Base-by-base conservation (phyloP, 2,888 invertebrate species). In the Lepidocyrtoides sp. region DNA sequence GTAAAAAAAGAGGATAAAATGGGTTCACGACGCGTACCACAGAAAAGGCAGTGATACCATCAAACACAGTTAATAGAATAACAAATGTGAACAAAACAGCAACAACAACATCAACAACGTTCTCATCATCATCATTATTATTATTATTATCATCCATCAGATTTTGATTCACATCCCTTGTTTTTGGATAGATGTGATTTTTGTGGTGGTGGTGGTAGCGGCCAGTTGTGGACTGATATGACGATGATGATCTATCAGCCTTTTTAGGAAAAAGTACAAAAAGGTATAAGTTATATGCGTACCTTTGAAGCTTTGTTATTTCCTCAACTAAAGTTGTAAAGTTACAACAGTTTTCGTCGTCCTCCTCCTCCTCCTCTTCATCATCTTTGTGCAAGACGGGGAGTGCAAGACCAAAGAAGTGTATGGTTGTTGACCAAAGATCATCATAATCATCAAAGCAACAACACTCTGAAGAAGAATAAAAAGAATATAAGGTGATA, bases 251-350 rank as follows among this genome's bases (percentile, higher is more conserved):
- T 81, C 72, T 81, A 57, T 82, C 82, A 75, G 60, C 91, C 91
- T 81, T 91, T 91, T 91, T 91, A 81, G 91, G 91, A 86, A 90
- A 29, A 84, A 79, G 84, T 77, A 44, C 17, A 79, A 79, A 87
- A 87, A 75, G 44, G 57, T 57, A 44, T n/a, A 29, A 36, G 32
- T 32, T 57, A 54, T n/a, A n/a, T n/a, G n/a, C n/a, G n/a, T 79
- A 17, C 54, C 29, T 51, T 23, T 72, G 26, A 51, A 66, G 84
- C n/a, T 29, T 54, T 69, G n/a, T 84, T 84, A 69, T 84, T 84
- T 84, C 84, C 84, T 84, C 69, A 84, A 84, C 69, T 84, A n/a
- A n/a, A n/a, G n/a, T n/a, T n/a, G n/a, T n/a, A n/a, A n/a, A n/a
- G n/a, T 63, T 81, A 44, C 44, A 66, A 66, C 48, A 48, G 54